Conservation (phyloP, 1,140 invertebrate species). For the Liolophura sinensis region DNA sequence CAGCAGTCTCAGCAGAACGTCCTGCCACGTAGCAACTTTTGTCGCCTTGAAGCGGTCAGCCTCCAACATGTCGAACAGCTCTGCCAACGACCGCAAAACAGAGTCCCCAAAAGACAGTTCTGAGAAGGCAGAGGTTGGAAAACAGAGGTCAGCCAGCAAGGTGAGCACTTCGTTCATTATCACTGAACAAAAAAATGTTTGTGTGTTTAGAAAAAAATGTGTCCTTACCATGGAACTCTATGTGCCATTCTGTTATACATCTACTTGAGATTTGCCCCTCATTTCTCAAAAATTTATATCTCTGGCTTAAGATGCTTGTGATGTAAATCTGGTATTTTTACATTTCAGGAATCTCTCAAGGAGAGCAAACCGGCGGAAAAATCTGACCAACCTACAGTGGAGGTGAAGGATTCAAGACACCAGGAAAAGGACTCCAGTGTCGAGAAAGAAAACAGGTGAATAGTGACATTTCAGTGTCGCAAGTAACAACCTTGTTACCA, state of each 20-base stretch:
- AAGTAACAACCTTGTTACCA: too few relatives aligned
- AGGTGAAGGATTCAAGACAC: conserved; percentile 4
- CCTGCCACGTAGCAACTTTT: conserved; percentile 49
- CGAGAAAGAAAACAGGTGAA: conserved; percentile 11
- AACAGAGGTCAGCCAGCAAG: too few relatives aligned
- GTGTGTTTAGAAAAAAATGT: too few relatives aligned
- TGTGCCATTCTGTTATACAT: too few relatives aligned
- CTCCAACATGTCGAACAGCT: conserved; percentile 47
- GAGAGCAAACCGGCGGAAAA: conserved; percentile 3
- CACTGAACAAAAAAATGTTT: too few relatives aligned
- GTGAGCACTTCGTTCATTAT: background rate
- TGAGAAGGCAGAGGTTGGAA: too few relatives aligned
- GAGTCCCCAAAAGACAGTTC: conserved; percentile 48
- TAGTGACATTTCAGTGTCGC: too few relatives aligned
- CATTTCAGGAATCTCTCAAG: conserved; percentile 14
- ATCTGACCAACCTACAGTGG: conserved; percentile 3
- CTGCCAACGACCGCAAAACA: conserved; percentile 47
- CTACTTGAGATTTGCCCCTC: too few relatives aligned
- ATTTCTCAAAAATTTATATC: too few relatives aligned
- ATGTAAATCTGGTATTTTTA: too few relatives aligned
- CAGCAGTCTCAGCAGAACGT: conserved; percentile 55
- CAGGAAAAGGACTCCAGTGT: background rate
- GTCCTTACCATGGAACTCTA: too few relatives aligned
- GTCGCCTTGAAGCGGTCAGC: conserved; percentile 56
- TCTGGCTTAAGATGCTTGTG: too few relatives aligned